Base-by-base conservation (phyloP, 1,140 invertebrate genomes). In the Pseudomyrmex flavicornis region DNA sequence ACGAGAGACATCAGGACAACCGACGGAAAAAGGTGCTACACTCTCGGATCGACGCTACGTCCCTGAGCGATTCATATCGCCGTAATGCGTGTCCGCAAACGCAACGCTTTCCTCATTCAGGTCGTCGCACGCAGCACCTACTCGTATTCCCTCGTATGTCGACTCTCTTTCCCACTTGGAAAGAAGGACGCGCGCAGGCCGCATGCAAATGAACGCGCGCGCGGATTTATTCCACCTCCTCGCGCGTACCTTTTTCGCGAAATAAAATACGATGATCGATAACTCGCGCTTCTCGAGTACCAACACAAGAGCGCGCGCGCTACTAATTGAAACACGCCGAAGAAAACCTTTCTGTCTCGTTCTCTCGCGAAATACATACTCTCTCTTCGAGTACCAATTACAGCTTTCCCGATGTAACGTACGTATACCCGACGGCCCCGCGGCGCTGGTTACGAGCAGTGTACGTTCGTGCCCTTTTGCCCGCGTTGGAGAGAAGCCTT, bases 391-490 rank as follows among this genome's bases (percentile, higher is more conserved):
- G 54, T 79, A 66, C 20, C 82, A 83, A 83, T 83, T 79, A 79
- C 35, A 62, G 82, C 62, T 88, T 88, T 88, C 75, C 86, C 83
- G 74, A 72, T 79, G 70, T 70, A 88, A 77, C 85, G 82, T 79
- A 69, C 52, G 52, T 68, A 35, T 35, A 7, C 85, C 68, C 50
- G 26, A 75, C 80, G 69, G 85, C 85, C 50, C 3, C 62, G 65
- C 73, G 66, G 66, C 13, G 2, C 76, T 58, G 56, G 50, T 69
- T 54, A 62, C 69, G 56, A 56, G 46, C 58, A 44, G 46, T 75
- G 17, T 76, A 12, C 44, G 35, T 56, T 48, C 50, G 56, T 87
- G 86, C 82, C 82, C 86, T 88, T 87, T 88, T 22, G 66, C 48
- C 61, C 17, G 52, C 4, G 46, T 63, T 63, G 52, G 15, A 46